These are phyloP conservation scores for Brienomyrus brachyistius DNA, from an alignment of 2,113 vertebrate species.

Conservation along the genomic window DNA sequence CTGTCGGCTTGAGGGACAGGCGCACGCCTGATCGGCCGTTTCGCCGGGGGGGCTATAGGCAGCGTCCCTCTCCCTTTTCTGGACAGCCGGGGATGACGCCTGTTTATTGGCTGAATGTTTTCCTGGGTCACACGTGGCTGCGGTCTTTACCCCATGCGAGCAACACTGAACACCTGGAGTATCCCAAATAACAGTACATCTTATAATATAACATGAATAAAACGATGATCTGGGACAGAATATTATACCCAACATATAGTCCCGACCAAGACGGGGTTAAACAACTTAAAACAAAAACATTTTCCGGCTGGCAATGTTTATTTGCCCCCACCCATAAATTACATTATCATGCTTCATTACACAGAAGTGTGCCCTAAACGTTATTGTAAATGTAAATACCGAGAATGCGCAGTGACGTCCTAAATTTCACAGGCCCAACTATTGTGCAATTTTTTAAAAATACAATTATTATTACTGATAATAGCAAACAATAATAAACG, in stretches of 20 bases:
- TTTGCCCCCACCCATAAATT: neutral
- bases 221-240: neutral
- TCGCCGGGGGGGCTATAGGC: neutral
- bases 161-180: neutral
- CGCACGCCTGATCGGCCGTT: neutral
- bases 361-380: neutral
- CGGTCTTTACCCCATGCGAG: neutral
- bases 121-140: slow-evolving; percentile 12
- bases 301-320: neutral
- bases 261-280: neutral
- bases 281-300: neutral
- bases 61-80: neutral
- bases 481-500: neutral
- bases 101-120: slow-evolving; percentile 10
- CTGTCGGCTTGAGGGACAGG: neutral
- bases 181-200: neutral
- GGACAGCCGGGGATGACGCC: neutral
- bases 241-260: neutral
- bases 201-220: neutral
- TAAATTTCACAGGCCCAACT: neutral
- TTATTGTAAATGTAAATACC: neutral
- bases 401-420: neutral
- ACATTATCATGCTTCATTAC: neutral
- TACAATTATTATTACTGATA: neutral
- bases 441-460: neutral